These are phyloP conservation scores for Mycteria americana DNA, from an alignment of 2,797 vertebrate species.

Conservation along the genomic window DNA sequence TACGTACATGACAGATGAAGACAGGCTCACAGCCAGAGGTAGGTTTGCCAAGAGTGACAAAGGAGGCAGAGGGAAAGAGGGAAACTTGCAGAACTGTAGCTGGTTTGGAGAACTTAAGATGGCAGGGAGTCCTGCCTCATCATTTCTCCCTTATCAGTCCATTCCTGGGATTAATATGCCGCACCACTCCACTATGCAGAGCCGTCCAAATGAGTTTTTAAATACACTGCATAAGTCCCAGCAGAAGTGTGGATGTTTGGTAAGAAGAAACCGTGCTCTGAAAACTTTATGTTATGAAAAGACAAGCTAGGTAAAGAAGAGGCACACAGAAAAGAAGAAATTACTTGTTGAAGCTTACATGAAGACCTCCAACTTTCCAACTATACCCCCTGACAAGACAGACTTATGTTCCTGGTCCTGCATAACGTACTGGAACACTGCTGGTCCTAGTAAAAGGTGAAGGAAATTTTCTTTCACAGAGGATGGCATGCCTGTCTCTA, in stretches of 20 bases:
- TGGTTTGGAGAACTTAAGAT: background rate
- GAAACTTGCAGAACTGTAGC: background rate
- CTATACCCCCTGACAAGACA: background rate
- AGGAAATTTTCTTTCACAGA: background rate
- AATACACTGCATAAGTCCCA: background rate
- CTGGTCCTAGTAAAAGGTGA: background rate
- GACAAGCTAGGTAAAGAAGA: background rate
- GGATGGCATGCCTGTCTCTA: background rate
- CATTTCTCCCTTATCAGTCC: background rate
- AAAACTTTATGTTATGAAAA: background rate
- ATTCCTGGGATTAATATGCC: background rate
- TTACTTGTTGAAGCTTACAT: background rate
- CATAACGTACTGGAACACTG: background rate
- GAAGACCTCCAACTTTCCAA: background rate
- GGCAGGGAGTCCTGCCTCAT: background rate
- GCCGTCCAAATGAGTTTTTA: background rate
- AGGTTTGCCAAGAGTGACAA: background rate
- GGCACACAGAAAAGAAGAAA: background rate
- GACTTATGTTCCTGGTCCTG: background rate
- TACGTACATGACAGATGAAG: background rate
- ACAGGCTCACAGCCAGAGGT: background rate
- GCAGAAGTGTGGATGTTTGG: background rate
- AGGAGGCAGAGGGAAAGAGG: background rate
- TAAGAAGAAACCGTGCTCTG: background rate
- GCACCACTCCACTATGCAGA: background rate